phyloP scores from a whole-genome alignment of 2,797 vertebrate species.

The Falco naumanni region DNA sequence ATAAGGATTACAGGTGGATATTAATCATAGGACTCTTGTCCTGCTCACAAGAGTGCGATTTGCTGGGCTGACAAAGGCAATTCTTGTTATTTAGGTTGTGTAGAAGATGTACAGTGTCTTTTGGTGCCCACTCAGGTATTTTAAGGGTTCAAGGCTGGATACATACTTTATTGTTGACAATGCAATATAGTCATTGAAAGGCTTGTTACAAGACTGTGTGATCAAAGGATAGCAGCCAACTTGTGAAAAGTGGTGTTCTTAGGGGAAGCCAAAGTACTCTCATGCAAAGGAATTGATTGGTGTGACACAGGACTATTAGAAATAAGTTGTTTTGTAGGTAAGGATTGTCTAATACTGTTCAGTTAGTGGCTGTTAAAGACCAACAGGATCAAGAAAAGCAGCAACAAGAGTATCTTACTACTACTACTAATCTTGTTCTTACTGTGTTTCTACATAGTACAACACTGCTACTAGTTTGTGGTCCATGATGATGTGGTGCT shows the following conservation, averaged over 20 bases:
- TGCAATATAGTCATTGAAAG: not conserved
- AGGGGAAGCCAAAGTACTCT: not conserved
- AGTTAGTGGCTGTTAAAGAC: not conserved
- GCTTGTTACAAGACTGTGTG: not conserved
- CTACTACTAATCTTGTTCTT: not conserved
- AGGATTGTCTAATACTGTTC: not conserved
- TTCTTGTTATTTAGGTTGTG: not conserved
- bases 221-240: not conserved
- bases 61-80: not conserved
- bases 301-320: not conserved
- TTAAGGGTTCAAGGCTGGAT: not conserved
- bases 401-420: not conserved
- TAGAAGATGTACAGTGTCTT: not conserved
- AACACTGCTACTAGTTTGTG: not conserved
- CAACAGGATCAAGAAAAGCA: not conserved
- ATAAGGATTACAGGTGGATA: not conserved
- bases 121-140: not conserved
- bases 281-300: not conserved
- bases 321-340: not conserved
- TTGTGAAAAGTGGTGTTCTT: not conserved
- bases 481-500: not conserved
- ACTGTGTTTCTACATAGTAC: not conserved
- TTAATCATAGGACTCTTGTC: not conserved
- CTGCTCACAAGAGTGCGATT: accelerated
- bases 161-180: not conserved